These are phyloP conservation scores for Luperina nickerlii DNA, from an alignment of 2,888 invertebrate species.

Conservation along the genomic window DNA sequence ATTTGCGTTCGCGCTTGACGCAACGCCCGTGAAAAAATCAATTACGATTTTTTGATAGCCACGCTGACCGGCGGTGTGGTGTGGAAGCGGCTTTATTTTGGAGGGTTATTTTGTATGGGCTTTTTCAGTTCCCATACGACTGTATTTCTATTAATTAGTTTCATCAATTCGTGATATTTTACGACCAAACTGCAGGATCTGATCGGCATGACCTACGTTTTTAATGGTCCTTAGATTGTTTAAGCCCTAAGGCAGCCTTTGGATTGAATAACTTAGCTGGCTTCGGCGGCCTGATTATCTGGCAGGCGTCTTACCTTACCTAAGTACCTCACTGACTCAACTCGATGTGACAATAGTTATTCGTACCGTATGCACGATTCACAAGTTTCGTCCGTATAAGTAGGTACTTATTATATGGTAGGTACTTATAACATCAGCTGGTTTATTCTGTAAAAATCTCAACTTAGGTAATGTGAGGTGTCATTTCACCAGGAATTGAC, in stretches of 20 bases:
- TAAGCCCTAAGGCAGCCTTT: too few relatives aligned
- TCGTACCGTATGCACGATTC: neutral
- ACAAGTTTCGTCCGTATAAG: neutral
- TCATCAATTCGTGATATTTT: neutral
- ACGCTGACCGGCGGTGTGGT: slow-evolving; percentile 72
- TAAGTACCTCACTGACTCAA: neutral
- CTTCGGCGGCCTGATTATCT: neutral
- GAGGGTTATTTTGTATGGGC: neutral
- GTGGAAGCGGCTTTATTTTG: slow-evolving; percentile 69
- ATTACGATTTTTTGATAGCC: slow-evolving; percentile 89
- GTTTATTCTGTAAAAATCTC: too few relatives aligned
- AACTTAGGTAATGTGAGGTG: neutral
- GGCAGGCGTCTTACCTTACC: neutral
- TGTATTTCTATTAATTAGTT: neutral
- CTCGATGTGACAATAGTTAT: neutral
- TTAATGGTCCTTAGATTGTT: neutral
- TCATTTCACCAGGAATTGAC: neutral
- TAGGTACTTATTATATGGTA: neutral
- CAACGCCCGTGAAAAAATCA: slow-evolving; percentile 89
- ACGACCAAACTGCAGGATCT: neutral
- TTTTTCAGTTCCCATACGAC: neutral
- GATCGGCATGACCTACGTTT: neutral
- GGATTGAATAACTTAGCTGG: neutral
- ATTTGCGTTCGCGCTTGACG: slow-evolving; percentile 89
- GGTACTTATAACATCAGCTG: neutral